Conservation (phyloP, 2,113 vertebrate species). For the Microtus oregoni region DNA sequence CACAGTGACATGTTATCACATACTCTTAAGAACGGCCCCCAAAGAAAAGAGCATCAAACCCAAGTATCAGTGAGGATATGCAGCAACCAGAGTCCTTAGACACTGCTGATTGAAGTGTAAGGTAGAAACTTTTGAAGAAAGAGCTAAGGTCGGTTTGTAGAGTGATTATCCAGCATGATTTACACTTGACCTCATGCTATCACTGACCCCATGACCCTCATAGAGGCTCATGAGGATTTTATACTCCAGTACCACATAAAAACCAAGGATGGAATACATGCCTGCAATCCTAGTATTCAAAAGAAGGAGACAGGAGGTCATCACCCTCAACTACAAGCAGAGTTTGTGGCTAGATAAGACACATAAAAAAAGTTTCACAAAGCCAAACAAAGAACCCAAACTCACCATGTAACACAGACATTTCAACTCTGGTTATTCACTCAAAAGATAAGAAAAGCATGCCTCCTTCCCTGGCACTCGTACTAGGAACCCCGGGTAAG, state of each 20-base stretch:
- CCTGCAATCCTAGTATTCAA: background rate
- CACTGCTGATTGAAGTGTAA: background rate
- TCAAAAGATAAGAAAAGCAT: background rate
- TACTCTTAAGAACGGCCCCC: background rate
- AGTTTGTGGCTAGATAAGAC: background rate
- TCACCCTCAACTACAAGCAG: background rate
- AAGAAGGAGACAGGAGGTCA: background rate
- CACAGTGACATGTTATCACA: background rate
- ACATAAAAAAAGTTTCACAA: background rate
- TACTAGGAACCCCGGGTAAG: background rate
- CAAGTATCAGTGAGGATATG: background rate
- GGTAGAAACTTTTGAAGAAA: background rate
- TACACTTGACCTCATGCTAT: background rate
- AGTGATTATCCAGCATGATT: background rate
- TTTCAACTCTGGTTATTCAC: background rate
- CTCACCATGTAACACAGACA: background rate
- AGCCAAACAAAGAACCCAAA: background rate
- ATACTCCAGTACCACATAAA: background rate
- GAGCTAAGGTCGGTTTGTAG: background rate
- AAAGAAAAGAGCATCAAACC: background rate
- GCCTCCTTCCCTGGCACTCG: background rate
- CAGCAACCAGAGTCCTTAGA: background rate
- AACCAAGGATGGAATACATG: background rate
- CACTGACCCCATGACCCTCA: background rate
- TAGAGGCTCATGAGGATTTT: background rate